Evolutionary conservation across 2,113 vertebrate genomes (phyloP).

Genomic region (Brachionichthys hirsutus): DNA sequence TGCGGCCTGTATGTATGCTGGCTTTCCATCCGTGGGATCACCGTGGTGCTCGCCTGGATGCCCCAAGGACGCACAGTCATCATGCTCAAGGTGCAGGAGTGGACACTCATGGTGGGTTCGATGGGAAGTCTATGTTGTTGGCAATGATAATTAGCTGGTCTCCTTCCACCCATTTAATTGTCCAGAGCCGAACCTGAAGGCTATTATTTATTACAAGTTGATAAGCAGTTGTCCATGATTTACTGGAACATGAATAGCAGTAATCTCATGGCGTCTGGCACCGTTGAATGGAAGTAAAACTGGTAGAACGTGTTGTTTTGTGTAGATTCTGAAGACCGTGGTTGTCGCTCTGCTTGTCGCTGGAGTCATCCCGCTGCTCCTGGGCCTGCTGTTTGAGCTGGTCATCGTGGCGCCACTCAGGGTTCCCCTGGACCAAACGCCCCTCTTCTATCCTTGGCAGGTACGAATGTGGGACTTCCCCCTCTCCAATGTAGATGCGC

Average conservation of each 20-base stretch:
- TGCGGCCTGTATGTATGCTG: slow-evolving; percentile 98
- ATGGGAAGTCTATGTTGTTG: slow-evolving; percentile 4
- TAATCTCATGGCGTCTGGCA: neutral
- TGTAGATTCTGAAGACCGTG: slow-evolving; percentile 94
- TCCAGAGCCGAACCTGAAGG: neutral
- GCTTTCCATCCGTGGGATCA: slow-evolving; percentile 92
- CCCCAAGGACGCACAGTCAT: slow-evolving; percentile 97
- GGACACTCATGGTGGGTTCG: slow-evolving; percentile 90
- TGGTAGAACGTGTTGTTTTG: neutral
- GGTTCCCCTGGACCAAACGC: slow-evolving; percentile 97
- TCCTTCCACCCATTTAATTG: neutral
- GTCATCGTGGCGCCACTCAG: slow-evolving; percentile 96
- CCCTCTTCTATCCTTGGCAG: slow-evolving; percentile 99
- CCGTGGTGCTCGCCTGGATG: slow-evolving; percentile 96
- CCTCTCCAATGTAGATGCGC: too few species aligned
- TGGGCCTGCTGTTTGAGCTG: slow-evolving; percentile 94
- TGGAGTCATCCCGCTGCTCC: slow-evolving; percentile 91
- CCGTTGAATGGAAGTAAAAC: neutral
- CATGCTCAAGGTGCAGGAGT: slow-evolving; percentile 94
- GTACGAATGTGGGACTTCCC: slow-evolving; percentile 71
- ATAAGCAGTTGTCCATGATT: neutral
- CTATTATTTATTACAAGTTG: neutral
- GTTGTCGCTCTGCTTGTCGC: slow-evolving; percentile 93
- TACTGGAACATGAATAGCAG: neutral
- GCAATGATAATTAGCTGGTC: neutral